Evolutionary conservation across 2,113 vertebrate species (phyloP), one percentile per base, ranked within the genome.

Genomic region (Nicator chloris): DNA sequence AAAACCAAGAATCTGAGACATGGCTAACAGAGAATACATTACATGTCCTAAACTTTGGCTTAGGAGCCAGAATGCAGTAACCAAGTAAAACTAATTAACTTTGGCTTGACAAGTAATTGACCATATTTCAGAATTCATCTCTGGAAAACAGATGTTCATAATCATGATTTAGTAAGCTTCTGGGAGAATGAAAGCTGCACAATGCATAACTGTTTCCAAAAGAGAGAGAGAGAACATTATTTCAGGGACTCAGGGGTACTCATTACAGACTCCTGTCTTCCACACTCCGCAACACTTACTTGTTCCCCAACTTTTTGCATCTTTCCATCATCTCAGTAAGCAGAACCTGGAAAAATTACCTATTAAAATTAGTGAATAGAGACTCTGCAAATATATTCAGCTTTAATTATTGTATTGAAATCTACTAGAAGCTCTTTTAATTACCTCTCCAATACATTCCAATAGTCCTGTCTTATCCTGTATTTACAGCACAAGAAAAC

Each of bases 311-410:
- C 78, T 98, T 99, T 96, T 98, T 99, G 96, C 99, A 99, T 85
- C 99, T 98, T 82, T 99, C 99, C 99, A 99, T 99, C 99, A 99
- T 99, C 97, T 99, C 99, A 1, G 98, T 99, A 8, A 99, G 98
- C 82, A 99, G 97, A 91, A 96, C 92, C 99, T 99, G 93, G 44
- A 96, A 93, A 51, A 59, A 87, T 82, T 23, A 96, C 26, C 37
- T 83, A 94, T n/a, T 71, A 90, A 78, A 93, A 86, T 60, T 18
- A 96, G 31, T 16, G 9, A 81, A 24, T 4, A 47, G 45, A 81
- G 68, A 86, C 54, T 69, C 37, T 27, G 35, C 33, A 92, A 79
- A 83, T 83, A 70, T 70, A 80, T 66, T 83, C 49, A 39, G 50
- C 21, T 66, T 88, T 94, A 47, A 68, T 84, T 71, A 33, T 51